Base-by-base conservation (phyloP, 1,140 invertebrate species). In the Drosophila nannoptera region DNA sequence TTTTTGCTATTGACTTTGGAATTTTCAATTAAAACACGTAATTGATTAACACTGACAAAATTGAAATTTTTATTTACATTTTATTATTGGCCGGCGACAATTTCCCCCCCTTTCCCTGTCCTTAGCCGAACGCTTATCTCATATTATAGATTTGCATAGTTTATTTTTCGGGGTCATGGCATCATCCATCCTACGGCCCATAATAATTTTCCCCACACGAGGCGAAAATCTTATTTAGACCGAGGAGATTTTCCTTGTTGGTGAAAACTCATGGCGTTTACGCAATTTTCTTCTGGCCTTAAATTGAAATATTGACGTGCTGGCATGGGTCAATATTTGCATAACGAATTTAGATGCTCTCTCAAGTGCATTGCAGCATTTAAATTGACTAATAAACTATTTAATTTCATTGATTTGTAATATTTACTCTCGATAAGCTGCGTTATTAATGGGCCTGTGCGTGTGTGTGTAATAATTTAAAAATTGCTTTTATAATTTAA, bases 21-120 rank as follows among this genome's bases (percentile, higher is more conserved):
- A 70, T 76, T 83, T 83, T 83, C 80, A 83, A 83, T 83, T 83
- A 83, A 84, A 84, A 77, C 80, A 83, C 80, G 73, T 83, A 83
- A 83, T 83, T 83, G 80, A 83, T 83, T 84, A 83, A 82, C 78
- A 66, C 50, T 73, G 77, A 72, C 40, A 80, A 81, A 80, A 80
- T 82, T 69, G 60, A 76, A 72, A 84, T 78, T 84, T 65, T 58
- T 83, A 83, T 83, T 83, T 83, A 78, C 80, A 66, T 83, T 84
- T 83, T 78, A 75, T 82, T 74, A 83, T 82, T 81, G 60, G 33
- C 35, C 33, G 35, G 31, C 56, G 46, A 42, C 69, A 59, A 49
- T 54, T 54, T 22, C 38, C 4, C 49, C 16, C n/a, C n/a, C n/a
- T n/a, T n/a, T n/a, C n/a, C n/a, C 60, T 11, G n/a, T 9, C 46